These are phyloP conservation scores for Ceratosolen fusciceps DNA, from an alignment of 1,140 invertebrate genomes.

Conservation along the genomic window DNA sequence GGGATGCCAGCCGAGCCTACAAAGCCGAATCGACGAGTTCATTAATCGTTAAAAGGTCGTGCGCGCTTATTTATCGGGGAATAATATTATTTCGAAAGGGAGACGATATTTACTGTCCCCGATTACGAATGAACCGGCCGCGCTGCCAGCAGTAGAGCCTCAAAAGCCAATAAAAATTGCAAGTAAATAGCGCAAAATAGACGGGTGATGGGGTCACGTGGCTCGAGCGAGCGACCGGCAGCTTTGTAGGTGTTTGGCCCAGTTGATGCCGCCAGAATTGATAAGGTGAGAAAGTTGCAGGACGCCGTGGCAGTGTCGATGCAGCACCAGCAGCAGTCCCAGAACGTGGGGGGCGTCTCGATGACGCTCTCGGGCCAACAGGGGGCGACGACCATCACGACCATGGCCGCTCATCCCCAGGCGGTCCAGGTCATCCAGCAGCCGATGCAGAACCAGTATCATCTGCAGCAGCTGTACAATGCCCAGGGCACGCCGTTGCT, in stretches of 20 bases:
- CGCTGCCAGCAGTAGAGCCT: too few relatives aligned
- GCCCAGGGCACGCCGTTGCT: conserved; percentile 81
- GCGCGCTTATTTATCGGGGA: too few relatives aligned
- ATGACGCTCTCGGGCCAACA: conserved; percentile 69
- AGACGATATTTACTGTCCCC: too few relatives aligned
- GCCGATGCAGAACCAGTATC: conserved; percentile 82
- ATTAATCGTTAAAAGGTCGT: too few relatives aligned
- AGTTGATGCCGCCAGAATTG: neutral
- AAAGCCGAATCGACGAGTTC: too few relatives aligned
- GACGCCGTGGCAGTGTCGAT: conserved; percentile 68
- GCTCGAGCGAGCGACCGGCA: neutral
- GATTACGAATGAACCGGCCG: too few relatives aligned
- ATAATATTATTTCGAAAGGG: too few relatives aligned
- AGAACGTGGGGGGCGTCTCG: conserved; percentile 70
- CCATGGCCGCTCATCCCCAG: conserved; percentile 69
- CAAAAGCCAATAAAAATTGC: too few relatives aligned
- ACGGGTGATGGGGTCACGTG: neutral
- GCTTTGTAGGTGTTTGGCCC: neutral
- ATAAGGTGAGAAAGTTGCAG: conserved; percentile 56
- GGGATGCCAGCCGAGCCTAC: too few relatives aligned
- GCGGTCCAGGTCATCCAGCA: conserved; percentile 86
- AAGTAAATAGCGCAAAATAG: too few relatives aligned
- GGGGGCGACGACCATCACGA: conserved; percentile 68
- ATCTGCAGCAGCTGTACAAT: conserved; percentile 84
- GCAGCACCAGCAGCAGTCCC: conserved; percentile 75